Conservation (phyloP, 92 coral and sea anemone genomes). For the Porites divaricata region DNA sequence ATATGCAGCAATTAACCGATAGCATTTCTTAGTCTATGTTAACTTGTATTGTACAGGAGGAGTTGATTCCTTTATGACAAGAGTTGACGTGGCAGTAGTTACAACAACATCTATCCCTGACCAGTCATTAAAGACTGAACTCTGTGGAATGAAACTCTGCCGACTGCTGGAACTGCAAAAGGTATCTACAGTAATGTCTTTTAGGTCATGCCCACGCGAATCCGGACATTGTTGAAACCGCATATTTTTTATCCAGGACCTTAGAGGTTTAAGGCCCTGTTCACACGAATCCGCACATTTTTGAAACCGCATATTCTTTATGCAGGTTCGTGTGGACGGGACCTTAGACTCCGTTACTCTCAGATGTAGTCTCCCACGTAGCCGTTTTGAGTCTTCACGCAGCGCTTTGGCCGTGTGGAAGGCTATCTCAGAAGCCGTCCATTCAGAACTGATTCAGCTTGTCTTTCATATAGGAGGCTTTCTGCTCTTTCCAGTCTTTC, state of each 20-base stretch:
- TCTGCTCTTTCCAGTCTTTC: background rate
- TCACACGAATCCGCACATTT: no score
- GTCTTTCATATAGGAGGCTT: background rate
- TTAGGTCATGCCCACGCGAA: background rate
- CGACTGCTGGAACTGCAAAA: slow-evolving; percentile 69
- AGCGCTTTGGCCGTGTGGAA: no score
- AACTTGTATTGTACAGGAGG: slow-evolving; percentile 23
- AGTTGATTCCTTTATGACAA: slow-evolving; percentile 83
- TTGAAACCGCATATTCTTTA: no score
- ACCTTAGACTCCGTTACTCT: background rate
- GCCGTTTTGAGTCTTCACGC: no score
- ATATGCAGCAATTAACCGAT: background rate
- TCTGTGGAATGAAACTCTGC: slow-evolving; percentile 75
- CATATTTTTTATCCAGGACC: no score
- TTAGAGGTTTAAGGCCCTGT: no score
- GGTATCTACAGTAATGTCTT: slow-evolving; percentile 42
- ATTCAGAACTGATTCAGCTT: background rate
- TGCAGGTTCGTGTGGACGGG: no score
- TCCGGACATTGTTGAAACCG: no score
- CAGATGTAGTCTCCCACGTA: background rate
- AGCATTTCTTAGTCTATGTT: background rate
- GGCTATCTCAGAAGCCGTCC: background rate
- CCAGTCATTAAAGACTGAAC: slow-evolving; percentile 36
- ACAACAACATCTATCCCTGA: slow-evolving; percentile 52
- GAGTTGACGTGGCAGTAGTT: slow-evolving; percentile 75